A percentile compares a stretch with the other conserved stretches of the same genome.
phyloP scores from a whole-genome alignment of 2,888 invertebrate species.

The Desoria tigrina region DNA sequence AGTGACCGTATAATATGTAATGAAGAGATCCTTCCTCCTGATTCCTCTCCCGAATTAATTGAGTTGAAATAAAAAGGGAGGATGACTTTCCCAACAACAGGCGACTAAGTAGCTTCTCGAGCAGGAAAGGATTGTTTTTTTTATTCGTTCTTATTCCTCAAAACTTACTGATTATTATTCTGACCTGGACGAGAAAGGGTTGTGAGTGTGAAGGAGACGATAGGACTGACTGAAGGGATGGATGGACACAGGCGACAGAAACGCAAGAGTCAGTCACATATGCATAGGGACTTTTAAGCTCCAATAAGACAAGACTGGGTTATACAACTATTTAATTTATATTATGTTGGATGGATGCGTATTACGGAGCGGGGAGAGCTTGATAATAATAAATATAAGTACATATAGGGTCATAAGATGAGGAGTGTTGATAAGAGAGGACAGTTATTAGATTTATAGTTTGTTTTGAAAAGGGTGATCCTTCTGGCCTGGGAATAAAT shows the following conservation, averaged over 20 bases:
- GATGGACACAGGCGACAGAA: constrained; percentile 26
- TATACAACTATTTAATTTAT: neutral
- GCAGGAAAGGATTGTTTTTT: neutral
- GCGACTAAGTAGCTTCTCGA: too few relatives aligned
- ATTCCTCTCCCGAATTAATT: neutral
- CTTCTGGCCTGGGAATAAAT: constrained; percentile 47
- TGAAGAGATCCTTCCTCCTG: neutral
- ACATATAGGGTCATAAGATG: constrained; percentile 52
- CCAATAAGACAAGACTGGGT: neutral
- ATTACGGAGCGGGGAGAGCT: neutral
- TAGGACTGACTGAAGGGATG: constrained; percentile 38
- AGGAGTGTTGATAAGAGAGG: constrained; percentile 52
- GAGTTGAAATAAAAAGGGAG: neutral
- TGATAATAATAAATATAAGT: constrained; percentile 45
- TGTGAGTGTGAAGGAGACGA: constrained; percentile 48
- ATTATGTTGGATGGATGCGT: too few relatives aligned
- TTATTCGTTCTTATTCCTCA: neutral
- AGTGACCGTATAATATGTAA: constrained; percentile 2
- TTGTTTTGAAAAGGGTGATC: constrained; percentile 54
- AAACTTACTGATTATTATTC: neutral
- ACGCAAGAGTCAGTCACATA: neutral
- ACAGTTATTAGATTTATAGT: constrained; percentile 54
- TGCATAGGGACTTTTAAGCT: too few relatives aligned
- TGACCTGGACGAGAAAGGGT: constrained; percentile 13
- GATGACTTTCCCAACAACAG: neutral